A percentile compares a stretch with the other conserved stretches of the same genome.
Conservation (phyloP, 2,113 vertebrate genomes). For the Machaerirhynchus nigripectus region DNA sequence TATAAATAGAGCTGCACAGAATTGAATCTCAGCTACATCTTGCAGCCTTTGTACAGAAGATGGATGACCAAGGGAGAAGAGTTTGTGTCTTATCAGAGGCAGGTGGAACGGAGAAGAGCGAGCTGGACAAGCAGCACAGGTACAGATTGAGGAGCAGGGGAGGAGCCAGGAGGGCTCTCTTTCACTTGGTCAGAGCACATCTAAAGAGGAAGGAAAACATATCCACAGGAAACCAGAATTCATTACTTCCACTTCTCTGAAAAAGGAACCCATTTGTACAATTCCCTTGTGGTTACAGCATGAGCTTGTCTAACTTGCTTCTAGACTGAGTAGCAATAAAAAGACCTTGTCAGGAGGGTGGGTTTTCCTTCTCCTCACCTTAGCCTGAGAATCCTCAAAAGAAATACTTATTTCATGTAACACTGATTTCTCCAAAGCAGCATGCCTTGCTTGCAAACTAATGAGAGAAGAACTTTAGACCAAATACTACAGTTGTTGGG, state of each 20-base stretch:
- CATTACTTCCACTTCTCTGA: not conserved
- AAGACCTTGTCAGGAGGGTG: not conserved
- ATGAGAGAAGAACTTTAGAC: not conserved
- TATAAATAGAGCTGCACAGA: not conserved
- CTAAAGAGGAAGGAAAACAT: not conserved
- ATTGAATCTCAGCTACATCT: not conserved
- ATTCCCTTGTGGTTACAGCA: not conserved
- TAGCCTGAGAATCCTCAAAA: slow-evolving; percentile 9
- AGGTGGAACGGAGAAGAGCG: not conserved
- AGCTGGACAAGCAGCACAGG: not conserved
- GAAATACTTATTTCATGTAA: not conserved
- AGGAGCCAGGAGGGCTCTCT: not conserved
- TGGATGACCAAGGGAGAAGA: not conserved
- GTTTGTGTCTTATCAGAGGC: not conserved
- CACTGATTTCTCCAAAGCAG: slow-evolving; percentile 1
- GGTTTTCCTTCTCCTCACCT: not conserved
- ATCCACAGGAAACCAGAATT: not conserved
- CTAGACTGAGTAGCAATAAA: not conserved
- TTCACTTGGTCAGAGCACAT: not conserved
- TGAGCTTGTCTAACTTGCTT: slow-evolving; percentile 22
- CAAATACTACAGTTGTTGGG: not conserved
- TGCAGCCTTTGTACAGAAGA: not conserved
- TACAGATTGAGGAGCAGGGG: not conserved
- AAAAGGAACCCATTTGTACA: not conserved
- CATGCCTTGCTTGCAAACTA: not conserved